Conservation (phyloP, 2,113 vertebrate genomes). For the Isurus oxyrinchus region DNA sequence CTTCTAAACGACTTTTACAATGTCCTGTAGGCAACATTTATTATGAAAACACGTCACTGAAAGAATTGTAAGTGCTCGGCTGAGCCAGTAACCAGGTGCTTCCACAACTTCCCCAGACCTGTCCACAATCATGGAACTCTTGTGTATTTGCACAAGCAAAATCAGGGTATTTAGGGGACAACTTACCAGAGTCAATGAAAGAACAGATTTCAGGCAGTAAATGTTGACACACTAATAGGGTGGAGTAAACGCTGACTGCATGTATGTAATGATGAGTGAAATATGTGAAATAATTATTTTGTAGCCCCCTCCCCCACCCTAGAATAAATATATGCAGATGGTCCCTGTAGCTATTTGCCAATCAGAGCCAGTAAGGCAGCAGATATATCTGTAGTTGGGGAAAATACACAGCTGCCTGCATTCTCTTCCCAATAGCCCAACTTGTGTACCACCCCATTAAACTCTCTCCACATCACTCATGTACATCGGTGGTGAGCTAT, state of each 20-base stretch:
- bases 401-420: neutral
- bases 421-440: neutral
- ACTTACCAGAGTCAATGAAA: neutral
- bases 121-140: neutral
- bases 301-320: neutral
- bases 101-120: neutral
- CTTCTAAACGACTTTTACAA: neutral
- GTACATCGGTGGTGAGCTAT: no score
- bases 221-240: neutral
- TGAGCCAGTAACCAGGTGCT: neutral
- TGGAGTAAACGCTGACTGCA: neutral
- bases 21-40: neutral
- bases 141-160: neutral
- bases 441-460: no score
- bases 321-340: neutral
- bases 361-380: neutral
- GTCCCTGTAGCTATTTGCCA: neutral
- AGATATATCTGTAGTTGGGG: neutral
- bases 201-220: neutral
- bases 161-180: no score
- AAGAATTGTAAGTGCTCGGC: neutral
- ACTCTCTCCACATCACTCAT: neutral
- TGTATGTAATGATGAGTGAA: neutral
- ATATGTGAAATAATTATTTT: neutral
- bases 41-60: neutral